Evolutionary conservation across 2,888 invertebrate species (phyloP).

Genomic region (Sericinus montela): DNA sequence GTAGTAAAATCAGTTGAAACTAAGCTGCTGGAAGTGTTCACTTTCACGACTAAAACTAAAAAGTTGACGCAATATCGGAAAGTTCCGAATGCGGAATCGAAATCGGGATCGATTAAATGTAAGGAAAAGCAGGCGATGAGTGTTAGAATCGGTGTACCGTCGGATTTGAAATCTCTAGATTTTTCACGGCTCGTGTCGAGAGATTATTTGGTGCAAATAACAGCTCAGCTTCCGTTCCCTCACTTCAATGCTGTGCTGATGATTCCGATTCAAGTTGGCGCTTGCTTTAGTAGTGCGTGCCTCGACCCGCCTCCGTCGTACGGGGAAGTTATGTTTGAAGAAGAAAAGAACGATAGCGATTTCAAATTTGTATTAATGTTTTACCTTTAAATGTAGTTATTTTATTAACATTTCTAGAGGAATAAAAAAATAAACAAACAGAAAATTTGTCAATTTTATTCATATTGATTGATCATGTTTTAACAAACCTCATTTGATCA

Average conservation of each 20-base stretch:
- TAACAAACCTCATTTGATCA: too few relatives aligned
- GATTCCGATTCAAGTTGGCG: conserved; percentile 20
- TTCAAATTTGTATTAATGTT: not conserved
- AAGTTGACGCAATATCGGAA: conserved; percentile 9
- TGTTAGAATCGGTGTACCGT: conserved; percentile 21
- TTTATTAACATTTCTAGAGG: too few relatives aligned
- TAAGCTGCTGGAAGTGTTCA: conserved; percentile 24
- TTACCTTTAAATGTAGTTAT: too few relatives aligned
- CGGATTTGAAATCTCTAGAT: conserved; percentile 20
- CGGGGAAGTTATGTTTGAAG: conserved; percentile 20
- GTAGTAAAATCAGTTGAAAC: conserved; percentile 22
- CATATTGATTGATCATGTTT: too few relatives aligned
- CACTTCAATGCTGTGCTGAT: conserved; percentile 21
- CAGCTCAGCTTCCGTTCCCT: conserved; percentile 23
- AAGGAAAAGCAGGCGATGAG: conserved; percentile 17
- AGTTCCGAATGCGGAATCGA: conserved; percentile 23
- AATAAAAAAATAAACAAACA: too few relatives aligned
- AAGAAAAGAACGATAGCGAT: conserved; percentile 12
- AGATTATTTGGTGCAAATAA: conserved; percentile 24
- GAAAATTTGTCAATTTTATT: too few relatives aligned
- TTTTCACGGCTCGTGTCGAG: conserved; percentile 22
- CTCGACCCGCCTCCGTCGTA: conserved; percentile 16
- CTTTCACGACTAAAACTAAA: conserved; percentile 14
- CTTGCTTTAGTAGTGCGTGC: not conserved
- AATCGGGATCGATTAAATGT: conserved; percentile 21